Evolutionary conservation across 2,113 vertebrate genomes (phyloP).

Genomic region (Pithys albifrons): DNA sequence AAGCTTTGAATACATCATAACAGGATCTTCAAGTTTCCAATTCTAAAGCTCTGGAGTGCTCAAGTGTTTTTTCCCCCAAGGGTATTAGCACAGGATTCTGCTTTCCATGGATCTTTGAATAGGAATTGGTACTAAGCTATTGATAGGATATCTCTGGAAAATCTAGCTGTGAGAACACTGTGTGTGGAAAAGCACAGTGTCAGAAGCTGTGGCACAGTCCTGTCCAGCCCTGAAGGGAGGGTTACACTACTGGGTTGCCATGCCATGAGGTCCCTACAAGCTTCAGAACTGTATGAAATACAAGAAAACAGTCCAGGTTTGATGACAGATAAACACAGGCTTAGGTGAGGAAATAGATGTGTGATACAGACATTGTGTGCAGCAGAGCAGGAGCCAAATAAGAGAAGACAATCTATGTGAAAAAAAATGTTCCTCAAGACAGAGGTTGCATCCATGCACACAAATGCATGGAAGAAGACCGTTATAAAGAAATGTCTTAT

Average conservation of each 20-base stretch:
- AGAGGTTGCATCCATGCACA: background rate
- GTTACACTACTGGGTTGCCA: background rate
- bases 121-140: background rate
- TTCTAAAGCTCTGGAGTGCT: slow-evolving; percentile 21
- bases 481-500: background rate
- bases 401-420: background rate
- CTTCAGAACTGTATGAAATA: background rate
- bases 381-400: background rate
- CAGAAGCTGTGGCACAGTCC: background rate
- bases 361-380: background rate
- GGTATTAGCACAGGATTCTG: background rate
- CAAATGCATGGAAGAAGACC: background rate
- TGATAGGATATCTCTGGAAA: background rate
- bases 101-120: background rate
- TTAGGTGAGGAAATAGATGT: background rate
- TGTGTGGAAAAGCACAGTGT: background rate
- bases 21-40: slow-evolving; percentile 35
- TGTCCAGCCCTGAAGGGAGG: background rate
- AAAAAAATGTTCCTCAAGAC: background rate
- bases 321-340: background rate
- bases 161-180: background rate
- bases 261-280: background rate
- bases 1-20: slow-evolving; percentile 53
- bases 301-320: background rate
- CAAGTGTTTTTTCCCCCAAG: background rate